Base-by-base conservation (phyloP, 2,888 invertebrate species). In the Sturmia bella region DNA sequence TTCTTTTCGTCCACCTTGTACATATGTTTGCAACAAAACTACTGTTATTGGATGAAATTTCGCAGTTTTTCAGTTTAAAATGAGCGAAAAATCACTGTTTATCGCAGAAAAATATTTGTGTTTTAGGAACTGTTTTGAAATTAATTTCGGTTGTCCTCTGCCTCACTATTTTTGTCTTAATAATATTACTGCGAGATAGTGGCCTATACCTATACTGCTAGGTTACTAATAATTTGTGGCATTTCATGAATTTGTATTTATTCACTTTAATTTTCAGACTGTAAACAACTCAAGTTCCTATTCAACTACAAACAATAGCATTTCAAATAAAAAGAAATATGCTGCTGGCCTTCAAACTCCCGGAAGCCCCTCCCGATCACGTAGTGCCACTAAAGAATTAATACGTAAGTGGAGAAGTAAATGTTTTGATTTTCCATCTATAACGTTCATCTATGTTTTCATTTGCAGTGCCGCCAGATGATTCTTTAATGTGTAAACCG, bases 341-440 rank as follows among this genome's bases (percentile, higher is more conserved):
- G 95, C 87, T 43, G 83, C 85, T n/a, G 86, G 83, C 52, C 84
- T 94, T 92, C 90, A 92, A 95, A 83, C 96, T 86, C 95, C 95
- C 0, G 96, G 96, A 85, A 94, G 96, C 74, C 96, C 96, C 0
- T 96, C 96, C 2, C 92, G 97, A 90, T 97, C 97, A 37, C 94
- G 97, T 86, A 97, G 96, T 89, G 94, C 97, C 39, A 98, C 97
- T 1, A 97, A 97, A 92, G 97, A 98, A 92, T 92, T 98, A 85
- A 92, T 94, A 94, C 92, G 89, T 88, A 88, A 77, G 88, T 85
- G 69, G 7, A 9, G 0, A 32, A 9, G 3, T 19, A 15, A 45
- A 27, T 45, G 17, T 50, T 7, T 32, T 5, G 12, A 19, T 54
- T 32, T 43, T 17, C n/a, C 12, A 1, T 15, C n/a, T 73, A 9